Evolutionary conservation across 2,888 invertebrate genomes (phyloP).

Genomic region (Tipula vernalis): DNA sequence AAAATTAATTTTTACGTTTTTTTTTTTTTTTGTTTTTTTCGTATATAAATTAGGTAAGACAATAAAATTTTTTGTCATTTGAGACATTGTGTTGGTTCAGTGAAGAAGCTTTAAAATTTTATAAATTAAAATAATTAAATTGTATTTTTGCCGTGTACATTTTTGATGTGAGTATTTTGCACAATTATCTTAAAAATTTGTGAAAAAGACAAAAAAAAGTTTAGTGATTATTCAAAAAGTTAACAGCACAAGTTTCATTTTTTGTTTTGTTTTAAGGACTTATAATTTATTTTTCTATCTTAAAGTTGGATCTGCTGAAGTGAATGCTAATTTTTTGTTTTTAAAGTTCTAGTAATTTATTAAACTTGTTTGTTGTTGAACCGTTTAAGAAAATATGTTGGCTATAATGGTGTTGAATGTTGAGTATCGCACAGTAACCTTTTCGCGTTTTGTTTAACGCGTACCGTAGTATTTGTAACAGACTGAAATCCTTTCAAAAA

Average conservation of each 20-base stretch:
- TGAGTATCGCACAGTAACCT: too few relatives aligned
- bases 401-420: not conserved
- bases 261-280: not conserved
- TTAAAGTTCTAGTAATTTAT: not conserved
- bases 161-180: not conserved
- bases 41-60: not conserved
- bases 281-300: not conserved
- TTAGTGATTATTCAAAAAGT: not conserved
- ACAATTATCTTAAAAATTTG: not conserved
- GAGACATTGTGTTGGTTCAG: not conserved
- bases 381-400: not conserved
- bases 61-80: not conserved
- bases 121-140: not conserved
- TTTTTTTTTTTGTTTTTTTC: not conserved
- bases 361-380: not conserved
- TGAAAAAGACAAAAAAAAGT: not conserved
- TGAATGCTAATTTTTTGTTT: not conserved
- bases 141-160: too few relatives aligned
- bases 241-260: not conserved
- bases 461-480: not conserved
- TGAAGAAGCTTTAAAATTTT: not conserved
- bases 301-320: not conserved
- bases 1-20: too few relatives aligned
- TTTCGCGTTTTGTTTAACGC: too few relatives aligned
- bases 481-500: not conserved